Evolutionary conservation across 2,888 invertebrate species (phyloP), one percentile per base, ranked within the genome.

Genomic region (Scaptomyza cyrtandrae): DNA sequence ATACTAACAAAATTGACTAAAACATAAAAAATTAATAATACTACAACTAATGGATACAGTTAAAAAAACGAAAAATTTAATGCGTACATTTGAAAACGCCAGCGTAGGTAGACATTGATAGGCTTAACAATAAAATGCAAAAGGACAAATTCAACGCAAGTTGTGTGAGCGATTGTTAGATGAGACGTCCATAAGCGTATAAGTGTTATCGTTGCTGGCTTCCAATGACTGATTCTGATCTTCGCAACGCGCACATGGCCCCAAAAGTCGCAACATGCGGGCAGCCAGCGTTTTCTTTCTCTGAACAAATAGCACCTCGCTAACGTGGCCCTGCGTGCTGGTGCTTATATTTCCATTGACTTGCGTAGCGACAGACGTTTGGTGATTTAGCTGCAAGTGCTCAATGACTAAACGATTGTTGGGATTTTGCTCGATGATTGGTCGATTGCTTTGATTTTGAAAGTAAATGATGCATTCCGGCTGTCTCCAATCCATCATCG

Each of bases 171-270:
- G 60, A 41, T 14, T 29, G 19, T 11, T 14, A 4, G 53, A 56
- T 7, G 58, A 63, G n/a, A 69, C 63, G 33, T 81, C 80, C 65
- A 90, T 66, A 16, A 90, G 75, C n/a, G 84, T 86, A 64, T 86
- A 90, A 11, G 86, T 87, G 29, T 69, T 81, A 49, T 68, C 78
- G 68, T 65, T 75, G 65, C 76, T 61, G 58, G 65, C 49, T 57
- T 89, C 75, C 16, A 77, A 5, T 1, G 77, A 53, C 13, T 80
- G 67, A 46, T 78, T 82, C 0, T 62, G 65, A 62, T 91, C 88
- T 2, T 74, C 74, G 71, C 91, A 91, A 16, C 86, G 84, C 0
- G 80, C 75, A 56, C 91, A 91, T 0, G 88, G 84, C 3, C 90
- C 90, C 31, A 91, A 75, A 0, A 91, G 55, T n/a, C 88, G 82